Evolutionary conservation across 2,888 invertebrate species (phyloP), one percentile per base, ranked within the genome.

Genomic region (Pediacus dermestoides): DNA sequence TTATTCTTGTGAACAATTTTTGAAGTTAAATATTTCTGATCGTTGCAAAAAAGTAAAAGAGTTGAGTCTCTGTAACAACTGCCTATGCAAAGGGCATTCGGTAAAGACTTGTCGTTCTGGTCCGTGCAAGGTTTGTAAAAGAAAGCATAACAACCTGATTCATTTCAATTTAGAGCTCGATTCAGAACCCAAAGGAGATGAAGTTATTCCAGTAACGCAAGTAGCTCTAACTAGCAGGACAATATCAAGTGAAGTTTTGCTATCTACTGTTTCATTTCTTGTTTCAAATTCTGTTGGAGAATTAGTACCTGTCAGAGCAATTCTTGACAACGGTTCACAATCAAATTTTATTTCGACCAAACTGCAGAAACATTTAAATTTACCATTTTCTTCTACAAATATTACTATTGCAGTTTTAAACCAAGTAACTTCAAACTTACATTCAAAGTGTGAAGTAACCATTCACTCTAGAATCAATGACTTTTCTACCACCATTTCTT

Each of bases 301-400:
- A 7, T 14, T 8, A 4, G 8, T 7, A 13, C 4, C 12, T 8
- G 12, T 8, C 4, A 7, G 15, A 11, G 30, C 12, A 6, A 6
- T 30, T 12, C 13, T 30, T 6, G 30, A 30, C 13, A 30, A 9
- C 15, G 30, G 30, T 14, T 30, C 30, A 12, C 30, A 30, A 9
- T 30, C 30, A 6, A 30, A 30, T 30, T 30, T 30, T 13, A 12
- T 30, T 9, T 12, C 30, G 4, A 9, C 8, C 7, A 14, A 4
- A 8, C 13, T 30, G 4, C 7, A 7, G 4, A 30, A 30, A 30
- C 9, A 30, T 6, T 30, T 30, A 18, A 18, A n/a, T 6, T 18
- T 18, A 18, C 6, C n/a, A 6, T n/a, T 6, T 18, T 18, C 21
- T 7, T 18, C 21, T 18, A 18, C 21, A 6, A 18, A n/a, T 18